Evolutionary conservation across 1,140 invertebrate species (phyloP), one percentile per base, ranked within the genome.

Genomic region (Formica exsecta): DNA sequence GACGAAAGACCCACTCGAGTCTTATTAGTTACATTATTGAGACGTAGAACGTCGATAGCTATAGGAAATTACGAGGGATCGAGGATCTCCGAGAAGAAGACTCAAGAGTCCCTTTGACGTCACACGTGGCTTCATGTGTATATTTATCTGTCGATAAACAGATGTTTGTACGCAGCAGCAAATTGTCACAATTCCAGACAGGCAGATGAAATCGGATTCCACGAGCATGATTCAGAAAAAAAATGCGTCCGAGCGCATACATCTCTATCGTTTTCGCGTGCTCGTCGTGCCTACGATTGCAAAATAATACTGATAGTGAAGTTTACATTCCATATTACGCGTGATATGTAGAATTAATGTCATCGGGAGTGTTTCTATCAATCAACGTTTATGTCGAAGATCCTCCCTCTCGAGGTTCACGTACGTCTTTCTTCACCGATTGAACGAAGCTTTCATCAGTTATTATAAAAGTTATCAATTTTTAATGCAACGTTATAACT

Each of bases 231-330:
- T 62, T 48, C n/a, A 73, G 41, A 41, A 59, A 71, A 29, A 32
- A 54, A 81, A 59, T 61, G 19, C 22, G 32, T 54, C 8, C 54
- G 8, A 74, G 73, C 16, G 54, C n/a, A 57, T 51, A 7, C 8
- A 19, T n/a, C 19, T 70, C 51, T 38, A 38, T 41, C 65, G 25
- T 57, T n/a, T 36, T 32, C 3, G 48, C 77, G 32, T 38, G 48
- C 65, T 22, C 6, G 22, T n/a, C 66, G 36, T 74, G 68, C 79
- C 68, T 61, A 41, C 51, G 22, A 76, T 76, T 22, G 54, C 9
- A 16, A 87, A 59, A 62, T 36, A 25, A 62, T 65, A 61, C 51
- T 86, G 73, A 87, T 87, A 87, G 11, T 61, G 19, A 36, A 36
- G 7, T 71, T 57, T 2, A 25, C 25, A 1, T 71, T 22, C 32